phyloP scores from a whole-genome alignment of 2,797 vertebrate species.

The Eulemur mongoz region DNA sequence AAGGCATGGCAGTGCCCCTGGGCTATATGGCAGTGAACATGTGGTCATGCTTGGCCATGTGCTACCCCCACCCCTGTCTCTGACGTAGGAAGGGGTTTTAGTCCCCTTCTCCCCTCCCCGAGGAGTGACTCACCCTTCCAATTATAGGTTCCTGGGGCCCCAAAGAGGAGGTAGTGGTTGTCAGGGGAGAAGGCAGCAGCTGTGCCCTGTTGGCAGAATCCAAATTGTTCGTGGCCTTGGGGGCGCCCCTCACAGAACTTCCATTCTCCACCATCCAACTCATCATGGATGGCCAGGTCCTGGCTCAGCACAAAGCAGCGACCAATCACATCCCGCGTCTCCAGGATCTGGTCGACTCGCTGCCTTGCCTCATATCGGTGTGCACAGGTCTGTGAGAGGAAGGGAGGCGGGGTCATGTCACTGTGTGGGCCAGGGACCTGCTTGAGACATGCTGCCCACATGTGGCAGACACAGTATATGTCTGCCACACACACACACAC shows the following conservation, averaged over 20 bases:
- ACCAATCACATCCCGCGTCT: constrained; percentile 94
- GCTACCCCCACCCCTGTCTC: not conserved
- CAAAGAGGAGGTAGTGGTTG: constrained; percentile 94
- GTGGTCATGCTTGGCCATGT: constrained; percentile 50
- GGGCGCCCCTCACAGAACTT: constrained; percentile 96
- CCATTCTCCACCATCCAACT: constrained; percentile 96
- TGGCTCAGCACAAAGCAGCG: constrained; percentile 97
- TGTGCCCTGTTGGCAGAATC: constrained; percentile 97
- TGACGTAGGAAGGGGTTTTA: not conserved
- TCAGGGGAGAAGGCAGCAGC: constrained; percentile 95
- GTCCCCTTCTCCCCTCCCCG: not conserved
- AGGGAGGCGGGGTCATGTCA: not conserved
- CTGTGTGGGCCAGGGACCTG: not conserved
- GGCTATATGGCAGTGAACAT: not conserved
- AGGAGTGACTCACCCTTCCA: constrained; percentile 93
- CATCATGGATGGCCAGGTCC: constrained; percentile 91
- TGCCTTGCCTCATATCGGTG: constrained; percentile 95
- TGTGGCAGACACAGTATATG: not conserved
- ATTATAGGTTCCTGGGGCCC: constrained; percentile 96
- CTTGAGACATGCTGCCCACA: not conserved
- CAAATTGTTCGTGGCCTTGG: constrained; percentile 96
- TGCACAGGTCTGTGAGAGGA: constrained; percentile 90
- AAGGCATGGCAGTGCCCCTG: not conserved
- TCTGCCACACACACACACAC: rapidly evolving
- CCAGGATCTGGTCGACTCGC: constrained; percentile 90